Evolutionary conservation across 1,140 invertebrate species (phyloP).

Genomic region (Diuraphis noxia): DNA sequence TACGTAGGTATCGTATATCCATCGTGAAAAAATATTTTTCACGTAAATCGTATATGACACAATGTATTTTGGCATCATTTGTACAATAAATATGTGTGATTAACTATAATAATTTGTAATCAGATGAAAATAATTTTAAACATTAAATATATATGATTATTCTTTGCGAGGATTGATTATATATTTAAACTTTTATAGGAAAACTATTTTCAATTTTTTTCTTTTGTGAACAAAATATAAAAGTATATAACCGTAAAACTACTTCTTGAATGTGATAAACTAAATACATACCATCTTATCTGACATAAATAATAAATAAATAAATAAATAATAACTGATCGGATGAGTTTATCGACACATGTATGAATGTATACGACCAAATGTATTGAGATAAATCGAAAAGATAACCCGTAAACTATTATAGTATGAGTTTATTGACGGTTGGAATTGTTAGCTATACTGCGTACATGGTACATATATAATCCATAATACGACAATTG

Average conservation of each 20-base stretch:
- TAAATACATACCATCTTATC: background rate
- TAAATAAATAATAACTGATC: background rate
- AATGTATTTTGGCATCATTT: background rate
- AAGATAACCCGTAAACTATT: background rate
- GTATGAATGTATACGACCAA: background rate
- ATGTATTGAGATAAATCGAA: background rate
- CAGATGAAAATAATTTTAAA: background rate
- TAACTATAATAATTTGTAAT: background rate
- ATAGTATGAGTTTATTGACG: background rate
- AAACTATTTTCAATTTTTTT: background rate
- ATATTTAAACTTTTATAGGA: background rate
- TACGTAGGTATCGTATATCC: background rate
- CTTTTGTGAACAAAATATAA: background rate
- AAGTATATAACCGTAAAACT: background rate
- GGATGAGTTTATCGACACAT: background rate
- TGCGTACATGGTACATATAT: background rate
- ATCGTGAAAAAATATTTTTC: background rate
- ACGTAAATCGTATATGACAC: background rate
- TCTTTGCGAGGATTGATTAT: background rate
- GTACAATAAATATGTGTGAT: background rate
- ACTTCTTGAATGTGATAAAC: background rate
- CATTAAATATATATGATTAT: background rate
- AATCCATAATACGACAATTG: background rate
- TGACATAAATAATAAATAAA: background rate
- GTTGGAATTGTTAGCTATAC: background rate